Percentiles rank a stretch among this genome's conserved stretches.
phyloP scores from a whole-genome alignment of 2,797 vertebrate genomes.

The Spinibarbus caldwelli region DNA sequence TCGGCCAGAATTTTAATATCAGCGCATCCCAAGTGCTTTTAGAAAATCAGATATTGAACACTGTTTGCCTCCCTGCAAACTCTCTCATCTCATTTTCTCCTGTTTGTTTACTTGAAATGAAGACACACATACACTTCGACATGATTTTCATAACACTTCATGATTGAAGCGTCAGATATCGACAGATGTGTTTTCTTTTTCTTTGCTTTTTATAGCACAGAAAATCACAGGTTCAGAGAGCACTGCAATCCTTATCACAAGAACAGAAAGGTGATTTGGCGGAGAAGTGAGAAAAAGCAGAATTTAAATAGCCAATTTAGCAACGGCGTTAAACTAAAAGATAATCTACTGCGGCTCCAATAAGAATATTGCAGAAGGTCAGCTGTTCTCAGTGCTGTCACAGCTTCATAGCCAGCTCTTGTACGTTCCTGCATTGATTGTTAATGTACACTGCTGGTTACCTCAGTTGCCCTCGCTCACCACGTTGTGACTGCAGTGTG shows the following conservation, averaged over 20 bases:
- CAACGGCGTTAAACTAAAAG: not conserved
- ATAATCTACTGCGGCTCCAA: constrained; percentile 22
- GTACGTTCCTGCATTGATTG: not conserved
- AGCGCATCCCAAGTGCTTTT: constrained; percentile 1
- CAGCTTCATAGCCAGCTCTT: constrained; percentile 19
- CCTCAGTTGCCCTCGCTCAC: not conserved
- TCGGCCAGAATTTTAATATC: not conserved
- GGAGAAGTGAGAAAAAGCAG: not conserved
- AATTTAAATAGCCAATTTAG: constrained; percentile 11
- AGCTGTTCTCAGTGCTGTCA: constrained; percentile 4
- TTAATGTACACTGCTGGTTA: constrained; percentile 35
- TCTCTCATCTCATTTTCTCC: not conserved
- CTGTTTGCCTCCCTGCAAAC: not conserved
- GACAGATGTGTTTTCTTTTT: constrained; percentile 12
- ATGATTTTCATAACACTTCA: constrained; percentile 18
- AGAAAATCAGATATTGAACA: constrained; percentile 5
- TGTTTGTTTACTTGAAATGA: constrained; percentile 26
- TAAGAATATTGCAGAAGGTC: constrained; percentile 9
- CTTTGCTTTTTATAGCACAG: not conserved
- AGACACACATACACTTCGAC: not conserved
- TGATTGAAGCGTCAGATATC: not conserved
- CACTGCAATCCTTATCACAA: not conserved
- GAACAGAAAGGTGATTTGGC: constrained; percentile 13
- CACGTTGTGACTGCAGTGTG: constrained; percentile 8
- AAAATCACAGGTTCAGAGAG: not conserved